Evolutionary conservation across 2,888 invertebrate species (phyloP), one percentile per base, ranked within the genome.

Genomic region (Eugnorisma glareosa): DNA sequence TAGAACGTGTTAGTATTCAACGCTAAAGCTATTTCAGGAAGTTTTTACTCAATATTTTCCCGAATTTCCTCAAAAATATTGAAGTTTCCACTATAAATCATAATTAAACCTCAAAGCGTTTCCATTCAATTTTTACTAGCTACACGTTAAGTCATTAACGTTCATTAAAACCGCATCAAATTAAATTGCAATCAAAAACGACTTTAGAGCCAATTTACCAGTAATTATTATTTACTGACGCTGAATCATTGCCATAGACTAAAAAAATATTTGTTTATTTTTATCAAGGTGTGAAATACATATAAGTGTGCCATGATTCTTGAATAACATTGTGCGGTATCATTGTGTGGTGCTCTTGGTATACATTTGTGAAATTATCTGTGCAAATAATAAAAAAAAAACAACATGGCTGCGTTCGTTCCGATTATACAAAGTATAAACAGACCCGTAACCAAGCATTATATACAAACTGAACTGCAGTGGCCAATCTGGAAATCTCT

Each of bases 141-240:
- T 40, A 28, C 59, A 59, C 24, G 40, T 43, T 28, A 75, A 31
- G 48, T 40, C 54, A 81, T 72, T 68, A 68, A 71, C 67, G 10
- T 64, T 64, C 7, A 79, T 84, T 72, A 81, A 57, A 69, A 67
- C 51, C 72, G 61, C 43, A 84, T 64, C 63, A n/a, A 84, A 81
- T 81, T 63, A 84, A 73, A 69, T 73, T 75, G 75, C 54, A 75
- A 84, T 80, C n/a, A 73, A 66, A 68, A 73, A 73, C 11, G 35
- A 8, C 64, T 79, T 67, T 61, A 35, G 6, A 35, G 31, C 15
- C 21, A n/a, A 40, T 82, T 79, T 45, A 54, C 48, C 24, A 40
- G 4, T 43, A 80, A 45, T 84, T 61, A 61, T 66, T 63, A n/a
- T 40, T 74, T 31, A 64, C 10, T 10, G 31, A 40, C n/a, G 40